Percentiles rank a stretch among this genome's conserved stretches.
phyloP scores from a whole-genome alignment of 2,888 invertebrate genomes.

The Heliconius aoede region DNA sequence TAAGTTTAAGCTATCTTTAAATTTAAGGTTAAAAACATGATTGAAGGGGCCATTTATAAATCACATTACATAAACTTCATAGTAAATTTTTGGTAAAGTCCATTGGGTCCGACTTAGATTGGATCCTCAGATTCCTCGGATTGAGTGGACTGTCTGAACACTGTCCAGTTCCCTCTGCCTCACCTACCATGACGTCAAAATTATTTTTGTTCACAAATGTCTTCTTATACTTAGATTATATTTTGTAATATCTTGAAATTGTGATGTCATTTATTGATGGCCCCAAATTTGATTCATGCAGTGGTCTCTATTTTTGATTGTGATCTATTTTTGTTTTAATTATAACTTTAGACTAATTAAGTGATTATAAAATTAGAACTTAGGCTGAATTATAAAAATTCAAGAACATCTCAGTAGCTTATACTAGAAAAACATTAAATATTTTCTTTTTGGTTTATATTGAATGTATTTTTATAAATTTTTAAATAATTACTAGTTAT shows the following conservation, averaged over 20 bases:
- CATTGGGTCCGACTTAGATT: too few species aligned
- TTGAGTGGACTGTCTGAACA: too few species aligned
- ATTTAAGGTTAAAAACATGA: constrained; percentile 19
- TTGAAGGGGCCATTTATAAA: background rate
- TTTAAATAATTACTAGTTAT: constrained; percentile 5
- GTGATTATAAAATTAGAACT: constrained; percentile 32
- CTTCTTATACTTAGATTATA: background rate
- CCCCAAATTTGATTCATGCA: constrained; percentile 9
- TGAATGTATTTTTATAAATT: constrained; percentile 18
- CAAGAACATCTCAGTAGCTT: constrained; percentile 16
- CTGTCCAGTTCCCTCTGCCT: too few species aligned
- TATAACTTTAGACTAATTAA: constrained; percentile 33
- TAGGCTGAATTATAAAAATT: constrained; percentile 38
- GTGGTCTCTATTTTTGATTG: constrained; percentile 35
- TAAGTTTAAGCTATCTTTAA: constrained; percentile 53
- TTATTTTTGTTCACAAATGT: background rate
- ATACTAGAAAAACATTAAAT: background rate
- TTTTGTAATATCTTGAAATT: background rate
- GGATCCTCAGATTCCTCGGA: too few species aligned
- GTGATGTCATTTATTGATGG: background rate
- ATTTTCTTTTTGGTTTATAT: background rate
- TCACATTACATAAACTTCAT: background rate
- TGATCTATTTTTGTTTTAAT: constrained; percentile 43
- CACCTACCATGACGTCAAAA: background rate
- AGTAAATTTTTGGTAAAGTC: too few species aligned